A percentile compares a stretch with the other conserved stretches of the same genome.
Conservation (phyloP, 1,140 invertebrate species). For the Diabrotica virgifera region DNA sequence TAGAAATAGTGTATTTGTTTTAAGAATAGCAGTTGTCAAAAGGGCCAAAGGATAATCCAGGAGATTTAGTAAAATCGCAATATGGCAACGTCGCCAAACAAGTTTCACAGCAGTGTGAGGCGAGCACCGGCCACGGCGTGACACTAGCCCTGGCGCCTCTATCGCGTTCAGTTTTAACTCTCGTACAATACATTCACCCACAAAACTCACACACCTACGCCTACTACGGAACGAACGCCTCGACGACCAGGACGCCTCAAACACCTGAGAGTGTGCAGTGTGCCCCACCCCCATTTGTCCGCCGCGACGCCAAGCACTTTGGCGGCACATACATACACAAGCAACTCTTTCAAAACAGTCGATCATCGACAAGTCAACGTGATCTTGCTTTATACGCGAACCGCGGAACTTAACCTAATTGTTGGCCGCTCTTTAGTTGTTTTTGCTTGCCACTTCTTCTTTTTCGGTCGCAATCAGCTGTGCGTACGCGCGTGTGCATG, state of each 20-base stretch:
- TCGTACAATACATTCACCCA: slow-evolving; percentile 23
- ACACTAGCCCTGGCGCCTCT: slow-evolving; percentile 43
- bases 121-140: slow-evolving; percentile 41
- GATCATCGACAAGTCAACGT: slow-evolving; percentile 22
- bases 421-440: slow-evolving; percentile 8
- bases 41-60: background rate
- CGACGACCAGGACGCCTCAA: slow-evolving; percentile 36
- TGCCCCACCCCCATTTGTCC: slow-evolving; percentile 44
- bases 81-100: slow-evolving; percentile 31
- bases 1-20: too few relatives aligned
- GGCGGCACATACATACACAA: background rate
- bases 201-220: slow-evolving; percentile 43
- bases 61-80: background rate
- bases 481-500: slow-evolving; percentile 14
- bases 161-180: slow-evolving; percentile 37
- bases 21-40: background rate
- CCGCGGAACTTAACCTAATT: slow-evolving; percentile 1
- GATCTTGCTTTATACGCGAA: slow-evolving; percentile 5
- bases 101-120: slow-evolving; percentile 43
- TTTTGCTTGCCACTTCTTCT: background rate
- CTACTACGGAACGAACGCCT: slow-evolving; percentile 34
- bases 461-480: slow-evolving; percentile 11
- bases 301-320: slow-evolving; percentile 24
- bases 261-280: slow-evolving; percentile 43
- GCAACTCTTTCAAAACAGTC: slow-evolving; percentile 20